phyloP scores from a whole-genome alignment of 2,888 invertebrate genomes.

The Callosobruchus maculatus region DNA sequence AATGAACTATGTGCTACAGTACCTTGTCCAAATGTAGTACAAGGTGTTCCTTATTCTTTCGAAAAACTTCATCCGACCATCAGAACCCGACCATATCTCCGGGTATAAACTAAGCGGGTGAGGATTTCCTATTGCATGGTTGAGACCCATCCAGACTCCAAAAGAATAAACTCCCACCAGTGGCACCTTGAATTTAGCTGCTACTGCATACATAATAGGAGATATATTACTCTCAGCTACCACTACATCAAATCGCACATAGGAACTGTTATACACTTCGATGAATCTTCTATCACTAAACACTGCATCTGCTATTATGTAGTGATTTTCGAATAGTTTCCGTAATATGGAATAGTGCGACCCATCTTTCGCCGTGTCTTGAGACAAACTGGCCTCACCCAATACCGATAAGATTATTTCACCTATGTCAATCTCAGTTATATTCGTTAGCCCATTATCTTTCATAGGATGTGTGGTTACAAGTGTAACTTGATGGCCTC shows the following conservation, averaged over 20 bases:
- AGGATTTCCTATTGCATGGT: slow-evolving; percentile 32
- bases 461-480: slow-evolving; percentile 38
- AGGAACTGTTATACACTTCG: slow-evolving; percentile 26
- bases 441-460: slow-evolving; percentile 31
- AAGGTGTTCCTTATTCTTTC: slow-evolving; percentile 36
- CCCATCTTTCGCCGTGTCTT: slow-evolving; percentile 29
- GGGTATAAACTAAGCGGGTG: slow-evolving; percentile 31
- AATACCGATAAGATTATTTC: slow-evolving; percentile 22
- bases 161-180: slow-evolving; percentile 33
- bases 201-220: slow-evolving; percentile 29
- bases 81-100: slow-evolving; percentile 32
- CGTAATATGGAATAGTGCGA: slow-evolving; percentile 25
- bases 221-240: slow-evolving; percentile 32
- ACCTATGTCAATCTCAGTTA: slow-evolving; percentile 39
- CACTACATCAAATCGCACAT: slow-evolving; percentile 31
- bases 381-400: slow-evolving; percentile 27
- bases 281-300: slow-evolving; percentile 28
- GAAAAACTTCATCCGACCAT: slow-evolving; percentile 43
- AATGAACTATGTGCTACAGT: neutral
- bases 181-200: slow-evolving; percentile 28
- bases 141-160: slow-evolving; percentile 29
- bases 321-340: slow-evolving; percentile 26
- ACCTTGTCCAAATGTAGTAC: slow-evolving; percentile 29
- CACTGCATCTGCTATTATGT: slow-evolving; percentile 26
- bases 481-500: slow-evolving; percentile 38